Evolutionary conservation across 2,113 vertebrate species (phyloP), one percentile per base, ranked within the genome.

Genomic region (Smithornis capensis): DNA sequence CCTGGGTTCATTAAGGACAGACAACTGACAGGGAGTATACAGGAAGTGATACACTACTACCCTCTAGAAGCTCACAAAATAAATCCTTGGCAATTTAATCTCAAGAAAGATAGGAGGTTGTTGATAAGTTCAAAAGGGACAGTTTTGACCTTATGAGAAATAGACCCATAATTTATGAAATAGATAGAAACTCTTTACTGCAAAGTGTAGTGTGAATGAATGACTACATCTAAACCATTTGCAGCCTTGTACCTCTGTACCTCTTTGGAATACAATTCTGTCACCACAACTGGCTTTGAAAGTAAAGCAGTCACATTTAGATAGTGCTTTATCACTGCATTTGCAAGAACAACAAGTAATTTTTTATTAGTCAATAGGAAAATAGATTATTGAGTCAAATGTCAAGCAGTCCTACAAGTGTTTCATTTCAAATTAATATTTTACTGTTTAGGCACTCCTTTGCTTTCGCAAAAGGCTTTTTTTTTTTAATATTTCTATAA

Each of bases 231-330:
- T 79, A 85, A 89, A 24, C 24, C 23, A 35, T 79, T 89, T 90
- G 11, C n/a, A 75, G 40, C 19, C 37, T 49, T 92, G 17, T 57
- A 52, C n/a, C 18, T 81, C 55, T 77, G 14, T 37, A 38, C 23
- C 31, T 89, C 63, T 79, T 69, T 56, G 65, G 37, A 94, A 96
- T 81, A 78, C 38, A 75, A 65, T 59, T 82, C 55, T 86, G 75
- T 29, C n/a, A 73, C 24, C 31, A 73, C 24, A 47, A 85, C 73
- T 31, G 31, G 5, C 64, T 49, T 31, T 14, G 24, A 57, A 90
- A 83, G 19, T 38, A 33, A 19, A 68, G 28, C 18, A 68, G 12
- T 27, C 22, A 35, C 12, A 84, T 37, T 55, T 45, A 74, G 33
- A 35, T 9, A 50, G n/a, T 50, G 23, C 10, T 67, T 75, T 71